Conservation (phyloP, 1,140 invertebrate genomes). For the Drosophila simulans region DNA sequence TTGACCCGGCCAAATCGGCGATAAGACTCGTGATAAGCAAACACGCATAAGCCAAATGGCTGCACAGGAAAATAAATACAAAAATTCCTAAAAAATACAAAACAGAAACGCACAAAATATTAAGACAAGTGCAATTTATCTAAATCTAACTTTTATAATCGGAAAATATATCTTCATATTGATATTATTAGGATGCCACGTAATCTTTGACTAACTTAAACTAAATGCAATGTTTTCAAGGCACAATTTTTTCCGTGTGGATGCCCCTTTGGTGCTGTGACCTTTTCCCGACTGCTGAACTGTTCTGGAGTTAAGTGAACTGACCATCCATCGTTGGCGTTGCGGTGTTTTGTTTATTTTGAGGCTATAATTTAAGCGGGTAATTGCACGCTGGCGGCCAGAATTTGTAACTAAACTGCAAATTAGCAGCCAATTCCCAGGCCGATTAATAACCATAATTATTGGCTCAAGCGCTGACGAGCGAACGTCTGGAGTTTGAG, state of each 20-base stretch:
- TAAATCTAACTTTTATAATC: no score
- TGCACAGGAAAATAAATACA: neutral
- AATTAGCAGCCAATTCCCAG: conserved; percentile 85
- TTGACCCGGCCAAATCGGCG: conserved; percentile 43
- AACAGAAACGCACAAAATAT: neutral
- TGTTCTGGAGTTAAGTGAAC: conserved; percentile 8
- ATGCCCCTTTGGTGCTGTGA: conserved; percentile 14
- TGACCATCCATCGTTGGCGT: conserved; percentile 49
- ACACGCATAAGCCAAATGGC: conserved; percentile 58
- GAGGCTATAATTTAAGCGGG: conserved; percentile 85
- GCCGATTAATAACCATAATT: conserved; percentile 86
- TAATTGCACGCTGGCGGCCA: conserved; percentile 85
- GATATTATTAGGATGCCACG: no score
- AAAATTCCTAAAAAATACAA: neutral
- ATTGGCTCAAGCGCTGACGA: conserved; percentile 84
- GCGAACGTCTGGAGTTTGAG: conserved; percentile 58
- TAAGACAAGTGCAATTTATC: no score
- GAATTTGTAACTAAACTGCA: conserved; percentile 86
- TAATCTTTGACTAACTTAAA: no score
- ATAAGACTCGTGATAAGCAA: conserved; percentile 70
- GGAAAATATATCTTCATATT: no score
- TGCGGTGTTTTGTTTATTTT: conserved; percentile 85
- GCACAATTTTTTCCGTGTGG: neutral
- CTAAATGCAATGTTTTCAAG: no score
- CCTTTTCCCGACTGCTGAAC: conserved; percentile 18